Percentiles rank a stretch among this genome's conserved stretches.
These are phyloP conservation scores for Pimpla rufipes DNA, from an alignment of 2,888 invertebrate species.

Conservation along the genomic window DNA sequence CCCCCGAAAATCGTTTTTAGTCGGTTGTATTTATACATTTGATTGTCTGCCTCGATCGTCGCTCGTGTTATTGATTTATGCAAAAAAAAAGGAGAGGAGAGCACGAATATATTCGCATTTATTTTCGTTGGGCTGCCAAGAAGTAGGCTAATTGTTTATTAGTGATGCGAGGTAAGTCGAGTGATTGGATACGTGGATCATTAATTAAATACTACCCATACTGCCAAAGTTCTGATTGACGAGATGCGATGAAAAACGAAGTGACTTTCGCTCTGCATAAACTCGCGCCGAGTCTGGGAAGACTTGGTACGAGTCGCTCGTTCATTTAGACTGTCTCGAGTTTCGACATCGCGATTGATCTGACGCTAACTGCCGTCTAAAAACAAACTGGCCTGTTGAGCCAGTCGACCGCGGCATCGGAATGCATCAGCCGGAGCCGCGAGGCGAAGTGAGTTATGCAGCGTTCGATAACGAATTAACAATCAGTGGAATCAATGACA, in stretches of 20 bases:
- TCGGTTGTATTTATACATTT: too few species aligned
- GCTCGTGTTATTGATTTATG: too few species aligned
- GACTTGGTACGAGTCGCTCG: too few species aligned
- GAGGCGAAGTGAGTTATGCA: slow-evolving; percentile 11
- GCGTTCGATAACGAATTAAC: slow-evolving; percentile 28
- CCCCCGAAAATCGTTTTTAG: too few species aligned
- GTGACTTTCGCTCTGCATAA: background rate
- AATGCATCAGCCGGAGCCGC: slow-evolving; percentile 9
- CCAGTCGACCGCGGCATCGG: slow-evolving; percentile 35
- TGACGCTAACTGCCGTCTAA: slow-evolving; percentile 31
- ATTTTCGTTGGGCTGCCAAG: too few species aligned
- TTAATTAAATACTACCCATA: background rate
- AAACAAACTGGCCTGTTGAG: slow-evolving; percentile 33
- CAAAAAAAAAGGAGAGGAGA: too few species aligned
- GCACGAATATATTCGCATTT: too few species aligned
- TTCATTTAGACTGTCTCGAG: slow-evolving; percentile 4
- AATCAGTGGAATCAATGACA: slow-evolving; percentile 29
- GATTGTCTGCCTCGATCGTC: too few species aligned
- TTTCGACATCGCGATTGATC: background rate
- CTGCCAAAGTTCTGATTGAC: background rate
- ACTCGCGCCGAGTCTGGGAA: background rate
- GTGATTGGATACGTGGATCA: background rate
- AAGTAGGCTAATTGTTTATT: too few species aligned
- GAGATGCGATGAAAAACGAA: too few species aligned
- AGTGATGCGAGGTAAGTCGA: too few species aligned